phyloP scores from a whole-genome alignment of 1,140 invertebrate species.

The Pseudomyrmex sp. region DNA sequence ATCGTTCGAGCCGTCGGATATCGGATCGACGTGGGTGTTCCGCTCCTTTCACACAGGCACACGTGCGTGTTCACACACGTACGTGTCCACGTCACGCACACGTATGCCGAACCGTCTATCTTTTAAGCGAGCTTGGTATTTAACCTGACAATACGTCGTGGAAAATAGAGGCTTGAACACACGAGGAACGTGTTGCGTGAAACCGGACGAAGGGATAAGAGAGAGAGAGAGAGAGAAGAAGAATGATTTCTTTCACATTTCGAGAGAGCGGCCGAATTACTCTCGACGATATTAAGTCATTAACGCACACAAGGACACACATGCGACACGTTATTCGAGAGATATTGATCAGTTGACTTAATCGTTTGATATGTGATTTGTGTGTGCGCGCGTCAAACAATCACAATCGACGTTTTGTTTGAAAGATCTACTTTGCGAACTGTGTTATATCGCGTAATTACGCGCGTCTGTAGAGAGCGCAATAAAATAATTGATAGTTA shows the following conservation, averaged over 20 bases:
- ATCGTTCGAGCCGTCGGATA: constrained; percentile 65
- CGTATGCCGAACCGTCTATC: neutral
- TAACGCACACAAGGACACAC: too few relatives aligned
- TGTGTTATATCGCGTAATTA: too few relatives aligned
- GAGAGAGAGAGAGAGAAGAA: too few relatives aligned
- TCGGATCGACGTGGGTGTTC: constrained; percentile 77
- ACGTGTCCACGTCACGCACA: neutral
- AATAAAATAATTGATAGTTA: too few relatives aligned
- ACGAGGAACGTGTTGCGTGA: constrained; percentile 7
- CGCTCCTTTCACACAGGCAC: constrained; percentile 4
- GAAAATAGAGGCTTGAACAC: constrained; percentile 23
- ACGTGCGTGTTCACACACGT: neutral
- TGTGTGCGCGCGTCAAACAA: too few relatives aligned
- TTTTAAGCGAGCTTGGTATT: constrained; percentile 40
- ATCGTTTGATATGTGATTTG: constrained; percentile 17
- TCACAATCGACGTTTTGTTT: too few relatives aligned
- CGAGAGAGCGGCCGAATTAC: too few relatives aligned
- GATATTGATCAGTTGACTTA: too few relatives aligned
- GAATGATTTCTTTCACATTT: constrained; percentile 16
- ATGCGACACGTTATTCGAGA: too few relatives aligned
- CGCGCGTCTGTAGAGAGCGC: too few relatives aligned
- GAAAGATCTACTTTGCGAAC: too few relatives aligned
- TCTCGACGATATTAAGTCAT: too few relatives aligned
- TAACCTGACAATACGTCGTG: constrained; percentile 23
- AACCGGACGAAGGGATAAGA: neutral